Evolutionary conservation across 2,797 vertebrate genomes (phyloP), one percentile per base, ranked within the genome.

Genomic region (Malacoctenus gilli): DNA sequence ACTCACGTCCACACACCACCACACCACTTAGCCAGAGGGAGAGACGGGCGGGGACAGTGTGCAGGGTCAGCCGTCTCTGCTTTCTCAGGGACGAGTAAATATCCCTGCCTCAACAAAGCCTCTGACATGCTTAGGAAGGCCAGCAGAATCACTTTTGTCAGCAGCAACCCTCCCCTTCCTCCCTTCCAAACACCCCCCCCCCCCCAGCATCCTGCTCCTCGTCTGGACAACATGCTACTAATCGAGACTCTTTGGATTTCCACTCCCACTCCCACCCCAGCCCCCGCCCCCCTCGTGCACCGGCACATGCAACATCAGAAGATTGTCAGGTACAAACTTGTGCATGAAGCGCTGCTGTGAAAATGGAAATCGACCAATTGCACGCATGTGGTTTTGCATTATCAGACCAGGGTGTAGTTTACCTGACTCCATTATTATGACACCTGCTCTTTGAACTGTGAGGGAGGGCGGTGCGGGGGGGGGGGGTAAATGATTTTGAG

Each of bases 51-150:
- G 77, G 59, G 74, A 72, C 75, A 48, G 80, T 72, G 65, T 79
- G 79, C 70, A 65, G 79, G 82, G 81, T 89, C 81, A 88, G 83
- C 71, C 49, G 31, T 82, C 82, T 86, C 72, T 80, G 71, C 73
- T 77, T 72, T 82, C 79, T 66, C 75, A 62, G 72, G 70, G 75
- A 70, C 60, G 21, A 58, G 75, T 75, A 77, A 86, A 83, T 78
- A 83, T 82, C 73, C 76, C 76, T 75, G 66, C 80, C 74, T 84
- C 77, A 59, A 86, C 83, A 87, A 87, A 89, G 73, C 72, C 79
- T 77, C 76, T 78, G 84, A 82, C 82, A 83, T 85, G 80, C 83
- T 85, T 59, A 74, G 68, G 71, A 85, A 69, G 68, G 80, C 75
- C 70, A 73, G 78, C 69, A 63, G 72, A 84, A 80, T 60, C 81